Base-by-base conservation (phyloP, 2,888 invertebrate species). In the Ormyrus pomaceus region DNA sequence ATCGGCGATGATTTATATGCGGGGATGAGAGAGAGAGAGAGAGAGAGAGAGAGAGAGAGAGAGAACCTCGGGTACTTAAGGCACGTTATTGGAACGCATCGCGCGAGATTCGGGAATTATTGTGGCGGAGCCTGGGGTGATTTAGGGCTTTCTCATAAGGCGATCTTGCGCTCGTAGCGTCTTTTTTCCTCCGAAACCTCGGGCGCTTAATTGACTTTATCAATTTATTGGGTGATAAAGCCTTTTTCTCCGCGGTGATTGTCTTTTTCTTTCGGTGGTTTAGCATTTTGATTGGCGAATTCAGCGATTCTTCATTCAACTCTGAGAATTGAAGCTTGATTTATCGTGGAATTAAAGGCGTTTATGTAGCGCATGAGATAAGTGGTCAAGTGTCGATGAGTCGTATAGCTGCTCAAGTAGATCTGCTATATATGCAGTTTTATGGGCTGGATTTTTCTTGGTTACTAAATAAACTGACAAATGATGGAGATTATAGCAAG, bases 201-300 rank as follows among this genome's bases (percentile, higher is more conserved):
- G 48, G 59, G 51, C 62, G 69, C 62, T 81, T 78, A 81, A 81
- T 78, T 78, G 78, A 72, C 78, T 81, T 78, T 81, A 81, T 81
- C 75, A 81, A 81, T 78, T 81, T 81, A 81, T 81, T 59, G 77
- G 68, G 59, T 58, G 81, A 78, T 81, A 72, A 76, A 81, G 72
- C 59, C 72, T 45, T 34, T 53, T 76, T 9, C n/a, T 59, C 46
- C 19, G 11, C 5, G 58, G 46, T 58, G 70, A 68, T 76, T 62
- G 34, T 61, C n/a, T 51, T 45, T 50, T 45, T 19, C 48, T 45
- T 13, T 6, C 19, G 9, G 58, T 34, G 45, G 64, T 58, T 66
- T 53, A 56, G 65, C 71, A 50, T 59, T 70, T 79, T 58, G 69
- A 74, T 74, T 64, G 64, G 62, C 51, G 51, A 74, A 19, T 45